Percentiles rank a stretch among this genome's conserved stretches.
Evolutionary conservation across 2,113 vertebrate genomes (phyloP).

Genomic region (Apus apus): DNA sequence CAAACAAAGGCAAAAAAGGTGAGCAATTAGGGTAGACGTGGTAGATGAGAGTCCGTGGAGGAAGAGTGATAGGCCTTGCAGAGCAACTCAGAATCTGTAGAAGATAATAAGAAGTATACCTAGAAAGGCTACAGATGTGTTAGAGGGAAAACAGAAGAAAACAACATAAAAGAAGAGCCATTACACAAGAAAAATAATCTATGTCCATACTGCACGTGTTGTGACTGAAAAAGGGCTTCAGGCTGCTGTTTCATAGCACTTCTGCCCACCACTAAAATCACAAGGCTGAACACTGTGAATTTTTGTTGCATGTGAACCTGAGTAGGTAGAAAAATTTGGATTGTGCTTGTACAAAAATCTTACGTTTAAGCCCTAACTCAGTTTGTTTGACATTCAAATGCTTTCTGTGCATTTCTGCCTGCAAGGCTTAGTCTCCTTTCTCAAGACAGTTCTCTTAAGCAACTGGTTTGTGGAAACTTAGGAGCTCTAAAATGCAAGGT

Average conservation of each 20-base stretch:
- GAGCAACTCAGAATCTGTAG: background rate
- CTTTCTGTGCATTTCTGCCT: background rate
- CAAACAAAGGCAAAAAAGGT: background rate
- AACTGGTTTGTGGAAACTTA: background rate
- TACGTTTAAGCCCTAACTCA: background rate
- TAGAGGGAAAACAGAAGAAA: background rate
- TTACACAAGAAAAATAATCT: background rate
- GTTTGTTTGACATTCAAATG: background rate
- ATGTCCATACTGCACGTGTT: background rate
- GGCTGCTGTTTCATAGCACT: background rate
- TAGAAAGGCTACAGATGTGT: rapidly evolving
- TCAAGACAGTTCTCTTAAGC: background rate
- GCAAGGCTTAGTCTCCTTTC: background rate
- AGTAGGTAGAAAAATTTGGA: background rate
- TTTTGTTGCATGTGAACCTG: background rate
- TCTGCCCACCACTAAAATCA: background rate
- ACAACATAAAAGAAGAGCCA: background rate
- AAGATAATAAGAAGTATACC: background rate
- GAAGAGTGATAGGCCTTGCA: background rate
- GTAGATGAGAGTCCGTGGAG: background rate
- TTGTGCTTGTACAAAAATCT: background rate
- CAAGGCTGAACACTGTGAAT: rapidly evolving
- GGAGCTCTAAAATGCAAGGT: background rate
- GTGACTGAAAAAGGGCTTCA: background rate
- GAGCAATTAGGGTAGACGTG: background rate